phyloP scores from a whole-genome alignment of 2,797 vertebrate species.

The Scyliorhinus canicula region DNA sequence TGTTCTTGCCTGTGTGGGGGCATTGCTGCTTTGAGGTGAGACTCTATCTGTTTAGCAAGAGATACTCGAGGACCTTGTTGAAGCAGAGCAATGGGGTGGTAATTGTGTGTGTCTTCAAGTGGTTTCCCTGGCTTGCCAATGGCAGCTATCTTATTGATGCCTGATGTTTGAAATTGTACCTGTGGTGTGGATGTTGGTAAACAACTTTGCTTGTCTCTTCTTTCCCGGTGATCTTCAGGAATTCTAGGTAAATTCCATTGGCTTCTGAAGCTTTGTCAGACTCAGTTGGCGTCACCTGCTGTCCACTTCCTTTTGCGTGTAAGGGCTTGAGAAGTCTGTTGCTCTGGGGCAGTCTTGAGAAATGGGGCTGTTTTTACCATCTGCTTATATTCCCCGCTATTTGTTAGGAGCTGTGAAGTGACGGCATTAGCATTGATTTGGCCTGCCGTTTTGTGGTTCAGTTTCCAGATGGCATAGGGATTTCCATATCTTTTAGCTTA shows the following conservation, averaged over 20 bases:
- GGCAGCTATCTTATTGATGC: neutral
- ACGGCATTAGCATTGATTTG: neutral
- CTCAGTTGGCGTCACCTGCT: no score
- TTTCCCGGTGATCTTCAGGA: no score
- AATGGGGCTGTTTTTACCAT: neutral
- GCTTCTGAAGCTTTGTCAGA: neutral
- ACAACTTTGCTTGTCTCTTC: no score
- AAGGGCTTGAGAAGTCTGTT: no score
- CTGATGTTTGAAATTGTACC: no score
- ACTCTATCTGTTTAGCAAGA: neutral
- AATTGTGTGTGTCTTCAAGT: neutral
- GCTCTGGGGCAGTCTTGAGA: no score
- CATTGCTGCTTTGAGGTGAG: no score
- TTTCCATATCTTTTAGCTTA: neutral
- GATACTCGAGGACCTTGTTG: neutral
- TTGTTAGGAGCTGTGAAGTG: neutral
- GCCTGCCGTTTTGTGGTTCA: neutral
- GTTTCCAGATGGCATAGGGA: neutral
- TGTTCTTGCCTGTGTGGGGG: no score
- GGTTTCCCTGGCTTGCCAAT: neutral
- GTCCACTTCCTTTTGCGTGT: no score
- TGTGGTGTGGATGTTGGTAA: no score
- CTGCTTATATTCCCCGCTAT: neutral
- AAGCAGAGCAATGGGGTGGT: neutral
- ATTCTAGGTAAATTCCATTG: neutral